Evolutionary conservation across 1,140 invertebrate genomes (phyloP).

Genomic region (Zaprionus ornatus): DNA sequence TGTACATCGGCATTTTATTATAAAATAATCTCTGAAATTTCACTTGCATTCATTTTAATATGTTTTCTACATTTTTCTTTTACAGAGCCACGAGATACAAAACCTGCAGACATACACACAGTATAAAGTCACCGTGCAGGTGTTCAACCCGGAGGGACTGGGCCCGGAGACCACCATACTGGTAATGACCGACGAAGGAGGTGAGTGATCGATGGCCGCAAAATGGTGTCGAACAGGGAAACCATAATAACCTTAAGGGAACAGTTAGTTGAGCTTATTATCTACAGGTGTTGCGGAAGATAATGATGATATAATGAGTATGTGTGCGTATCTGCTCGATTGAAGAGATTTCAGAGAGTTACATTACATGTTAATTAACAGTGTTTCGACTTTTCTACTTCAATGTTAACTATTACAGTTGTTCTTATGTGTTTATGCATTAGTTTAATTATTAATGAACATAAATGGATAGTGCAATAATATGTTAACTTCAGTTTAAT

Average conservation of each 20-base stretch:
- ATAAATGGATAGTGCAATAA: too few species aligned
- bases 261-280: neutral
- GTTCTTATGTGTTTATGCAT: too few species aligned
- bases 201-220: slow-evolving; percentile 85
- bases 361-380: too few species aligned
- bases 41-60: slow-evolving; percentile 46
- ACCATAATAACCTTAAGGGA: neutral
- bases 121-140: slow-evolving; percentile 90
- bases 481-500: too few species aligned
- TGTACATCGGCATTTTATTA: slow-evolving; percentile 13
- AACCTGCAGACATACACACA: slow-evolving; percentile 90
- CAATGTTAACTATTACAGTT: too few species aligned
- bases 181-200: slow-evolving; percentile 92
- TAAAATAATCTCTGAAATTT: slow-evolving; percentile 15
- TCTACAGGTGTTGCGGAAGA: neutral
- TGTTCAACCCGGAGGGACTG: slow-evolving; percentile 90
- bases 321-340: too few species aligned
- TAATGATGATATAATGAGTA: neutral
- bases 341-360: too few species aligned
- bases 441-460: too few species aligned
- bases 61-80: slow-evolving; percentile 74
- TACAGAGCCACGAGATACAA: slow-evolving; percentile 89
- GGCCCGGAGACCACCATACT: slow-evolving; percentile 89
- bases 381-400: too few species aligned
- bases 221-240: neutral